Conservation (phyloP, 1,140 invertebrate species). For the Lanistes nyassanus region DNA sequence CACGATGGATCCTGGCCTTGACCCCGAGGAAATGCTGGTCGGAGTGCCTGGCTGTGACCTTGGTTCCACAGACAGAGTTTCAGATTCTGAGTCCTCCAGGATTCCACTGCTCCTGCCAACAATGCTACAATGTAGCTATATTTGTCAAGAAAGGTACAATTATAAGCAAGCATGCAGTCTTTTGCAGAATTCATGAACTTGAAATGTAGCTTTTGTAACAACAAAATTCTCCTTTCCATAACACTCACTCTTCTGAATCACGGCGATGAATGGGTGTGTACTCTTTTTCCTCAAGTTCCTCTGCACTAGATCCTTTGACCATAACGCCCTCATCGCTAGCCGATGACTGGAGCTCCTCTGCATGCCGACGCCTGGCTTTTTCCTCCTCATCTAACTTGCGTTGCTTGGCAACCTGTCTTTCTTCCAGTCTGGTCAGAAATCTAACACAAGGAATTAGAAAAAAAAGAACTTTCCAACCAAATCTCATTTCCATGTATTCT, state of each 20-base stretch:
- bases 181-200: neutral
- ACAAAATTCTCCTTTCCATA: neutral
- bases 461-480: neutral
- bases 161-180: neutral
- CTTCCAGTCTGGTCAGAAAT: constrained; percentile 2
- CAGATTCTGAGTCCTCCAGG: constrained; percentile 70
- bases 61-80: constrained; percentile 47
- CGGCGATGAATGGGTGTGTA: constrained; percentile 38
- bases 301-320: constrained; percentile 71
- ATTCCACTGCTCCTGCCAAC: constrained; percentile 71
- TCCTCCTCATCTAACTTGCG: constrained; percentile 18
- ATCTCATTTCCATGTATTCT: too few relatives aligned
- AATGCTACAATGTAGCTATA: constrained; percentile 3
- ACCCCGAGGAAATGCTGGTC: constrained; percentile 8
- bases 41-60: constrained; percentile 35
- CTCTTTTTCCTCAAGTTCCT: constrained; percentile 69
- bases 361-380: constrained; percentile 27
- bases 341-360: constrained; percentile 57
- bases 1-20: constrained; percentile 30
- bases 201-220: neutral
- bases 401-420: constrained; percentile 1
- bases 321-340: constrained; percentile 70
- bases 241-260: constrained; percentile 66
- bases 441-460: neutral
- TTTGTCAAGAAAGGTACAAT: neutral